Evolutionary conservation across 2,888 invertebrate species (phyloP).

Genomic region (Rhagium mordax): DNA sequence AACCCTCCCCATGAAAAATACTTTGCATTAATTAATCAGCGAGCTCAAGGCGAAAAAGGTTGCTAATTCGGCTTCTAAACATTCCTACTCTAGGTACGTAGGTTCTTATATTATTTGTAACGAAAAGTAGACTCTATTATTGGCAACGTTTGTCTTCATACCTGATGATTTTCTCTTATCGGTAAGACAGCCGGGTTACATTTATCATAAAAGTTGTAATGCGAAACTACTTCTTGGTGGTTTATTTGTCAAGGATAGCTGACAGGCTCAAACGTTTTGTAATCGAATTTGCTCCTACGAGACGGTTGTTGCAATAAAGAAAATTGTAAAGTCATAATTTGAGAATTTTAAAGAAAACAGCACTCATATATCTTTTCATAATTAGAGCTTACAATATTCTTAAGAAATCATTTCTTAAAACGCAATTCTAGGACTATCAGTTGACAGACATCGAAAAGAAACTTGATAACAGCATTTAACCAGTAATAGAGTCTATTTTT

Average conservation of each 20-base stretch:
- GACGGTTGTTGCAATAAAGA: too few relatives aligned
- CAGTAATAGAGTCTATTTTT: slow-evolving; percentile 23
- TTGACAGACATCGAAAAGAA: not conserved
- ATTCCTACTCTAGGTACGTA: slow-evolving; percentile 26
- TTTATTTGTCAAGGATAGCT: too few relatives aligned
- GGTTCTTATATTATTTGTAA: not conserved
- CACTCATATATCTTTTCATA: too few relatives aligned
- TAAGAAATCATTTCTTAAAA: too few relatives aligned
- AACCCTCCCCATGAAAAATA: slow-evolving; percentile 5
- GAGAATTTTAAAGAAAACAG: too few relatives aligned
- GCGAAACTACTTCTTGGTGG: slow-evolving; percentile 2
- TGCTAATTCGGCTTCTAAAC: slow-evolving; percentile 26
- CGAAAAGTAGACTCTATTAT: slow-evolving; percentile 26
- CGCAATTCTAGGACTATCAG: not conserved
- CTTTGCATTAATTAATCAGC: not conserved
- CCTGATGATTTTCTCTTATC: not conserved
- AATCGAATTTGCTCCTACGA: not conserved
- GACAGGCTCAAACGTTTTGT: too few relatives aligned
- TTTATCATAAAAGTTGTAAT: slow-evolving; percentile 19
- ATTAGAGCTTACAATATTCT: too few relatives aligned
- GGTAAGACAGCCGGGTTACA: not conserved
- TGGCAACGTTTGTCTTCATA: not conserved
- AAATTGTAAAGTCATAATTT: too few relatives aligned
- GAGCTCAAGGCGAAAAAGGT: not conserved
- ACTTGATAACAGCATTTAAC: not conserved